A percentile compares a stretch with the other conserved stretches of the same genome.
These are phyloP conservation scores for Crocodylus rhombifer DNA, from an alignment of 2,797 vertebrate species.

Conservation along the genomic window DNA sequence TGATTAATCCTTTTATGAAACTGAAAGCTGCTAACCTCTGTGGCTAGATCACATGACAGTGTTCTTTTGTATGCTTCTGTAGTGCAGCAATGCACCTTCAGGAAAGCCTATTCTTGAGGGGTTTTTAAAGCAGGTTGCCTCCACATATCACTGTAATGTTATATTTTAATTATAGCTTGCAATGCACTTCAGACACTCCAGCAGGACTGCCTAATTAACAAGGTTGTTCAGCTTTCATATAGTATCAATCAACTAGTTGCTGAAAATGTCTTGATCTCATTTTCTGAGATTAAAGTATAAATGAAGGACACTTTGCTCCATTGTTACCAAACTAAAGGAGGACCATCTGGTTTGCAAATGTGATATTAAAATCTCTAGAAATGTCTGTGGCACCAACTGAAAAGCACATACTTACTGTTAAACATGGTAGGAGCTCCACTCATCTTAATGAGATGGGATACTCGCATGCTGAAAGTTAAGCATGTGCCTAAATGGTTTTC, in stretches of 20 bases:
- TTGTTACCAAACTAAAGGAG: constrained; percentile 75
- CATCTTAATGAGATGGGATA: constrained; percentile 9
- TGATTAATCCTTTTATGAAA: constrained; percentile 87
- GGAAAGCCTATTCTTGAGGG: constrained; percentile 53
- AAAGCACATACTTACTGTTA: constrained; percentile 50
- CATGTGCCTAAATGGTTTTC: background rate
- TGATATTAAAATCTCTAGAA: constrained; percentile 70
- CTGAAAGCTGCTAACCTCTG: constrained; percentile 84
- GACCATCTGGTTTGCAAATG: constrained; percentile 81
- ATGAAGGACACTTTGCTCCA: constrained; percentile 74
- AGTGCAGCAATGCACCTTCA: constrained; percentile 48
- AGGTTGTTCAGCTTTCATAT: constrained; percentile 76
- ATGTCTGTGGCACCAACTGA: background rate
- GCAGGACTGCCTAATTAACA: constrained; percentile 67
- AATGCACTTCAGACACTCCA: constrained; percentile 49
- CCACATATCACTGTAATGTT: constrained; percentile 57
- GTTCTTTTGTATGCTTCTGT: constrained; percentile 68
- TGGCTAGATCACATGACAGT: constrained; percentile 82
- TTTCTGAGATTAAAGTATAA: constrained; percentile 79
- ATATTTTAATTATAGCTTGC: constrained; percentile 68
- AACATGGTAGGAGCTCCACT: constrained; percentile 3
- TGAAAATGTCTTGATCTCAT: constrained; percentile 78
- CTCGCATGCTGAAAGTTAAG: constrained; percentile 2
- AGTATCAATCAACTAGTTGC: constrained; percentile 74
- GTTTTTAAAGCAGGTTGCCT: constrained; percentile 28